Conservation (phyloP, 2,797 vertebrate genomes). For the Distichodus sexfasciatus region DNA sequence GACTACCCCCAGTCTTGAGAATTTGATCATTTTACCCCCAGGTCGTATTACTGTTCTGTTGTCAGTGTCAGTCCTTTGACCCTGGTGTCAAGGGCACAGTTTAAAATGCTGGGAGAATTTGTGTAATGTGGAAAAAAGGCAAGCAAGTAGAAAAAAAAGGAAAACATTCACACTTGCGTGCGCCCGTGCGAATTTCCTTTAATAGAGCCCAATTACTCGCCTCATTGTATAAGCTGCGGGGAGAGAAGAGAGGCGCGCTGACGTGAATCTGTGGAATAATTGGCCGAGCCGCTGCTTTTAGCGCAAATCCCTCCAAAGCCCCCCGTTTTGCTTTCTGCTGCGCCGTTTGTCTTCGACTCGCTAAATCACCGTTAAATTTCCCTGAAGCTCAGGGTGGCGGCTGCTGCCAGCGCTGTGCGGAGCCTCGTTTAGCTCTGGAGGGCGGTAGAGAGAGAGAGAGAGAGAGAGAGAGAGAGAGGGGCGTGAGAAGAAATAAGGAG, state of each 20-base stretch:
- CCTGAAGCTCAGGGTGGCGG: slow-evolving; percentile 42
- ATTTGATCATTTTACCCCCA: too few species aligned
- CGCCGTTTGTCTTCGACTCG: slow-evolving; percentile 55
- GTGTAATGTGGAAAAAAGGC: not conserved
- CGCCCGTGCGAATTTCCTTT: slow-evolving; percentile 55
- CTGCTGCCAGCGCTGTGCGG: slow-evolving; percentile 27
- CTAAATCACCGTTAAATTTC: slow-evolving; percentile 63
- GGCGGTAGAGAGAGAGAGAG: slow-evolving; percentile 50
- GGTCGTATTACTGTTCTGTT: not conserved
- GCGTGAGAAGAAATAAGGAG: too few species aligned
- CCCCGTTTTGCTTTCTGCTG: slow-evolving; percentile 58
- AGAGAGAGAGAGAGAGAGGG: slow-evolving; percentile 23
- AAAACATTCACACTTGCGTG: slow-evolving; percentile 47
- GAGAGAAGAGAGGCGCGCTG: slow-evolving; percentile 48
- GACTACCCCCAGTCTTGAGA: too few species aligned
- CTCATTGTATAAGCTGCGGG: slow-evolving; percentile 57
- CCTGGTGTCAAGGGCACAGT: not conserved
- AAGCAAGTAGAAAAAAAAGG: slow-evolving; percentile 25
- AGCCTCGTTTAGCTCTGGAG: slow-evolving; percentile 57
- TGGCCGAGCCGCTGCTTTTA: slow-evolving; percentile 52
- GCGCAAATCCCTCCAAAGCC: slow-evolving; percentile 60
- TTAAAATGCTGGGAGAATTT: not conserved
- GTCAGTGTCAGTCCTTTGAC: not conserved
- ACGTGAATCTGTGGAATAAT: slow-evolving; percentile 59
- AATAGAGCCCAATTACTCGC: slow-evolving; percentile 58